Evolutionary conservation across 2,113 vertebrate genomes (phyloP).

Genomic region (Bothrops jararaca): DNA sequence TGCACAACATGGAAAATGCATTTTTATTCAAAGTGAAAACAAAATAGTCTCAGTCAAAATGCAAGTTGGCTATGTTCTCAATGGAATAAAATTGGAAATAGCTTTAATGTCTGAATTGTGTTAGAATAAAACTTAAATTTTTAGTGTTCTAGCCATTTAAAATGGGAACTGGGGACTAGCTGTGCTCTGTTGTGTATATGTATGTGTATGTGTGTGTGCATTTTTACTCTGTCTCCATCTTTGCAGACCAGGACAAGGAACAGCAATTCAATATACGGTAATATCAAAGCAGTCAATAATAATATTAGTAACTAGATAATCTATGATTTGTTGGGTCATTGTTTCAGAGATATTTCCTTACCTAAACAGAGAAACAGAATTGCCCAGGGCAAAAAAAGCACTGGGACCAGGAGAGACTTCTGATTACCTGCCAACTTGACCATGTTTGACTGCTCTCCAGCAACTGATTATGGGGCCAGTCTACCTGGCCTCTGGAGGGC

Average conservation of each 20-base stretch:
- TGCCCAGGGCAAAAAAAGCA: background rate
- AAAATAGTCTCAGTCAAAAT: background rate
- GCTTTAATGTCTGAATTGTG: background rate
- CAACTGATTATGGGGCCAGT: background rate
- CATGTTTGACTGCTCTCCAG: background rate
- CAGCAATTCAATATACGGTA: background rate
- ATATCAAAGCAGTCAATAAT: background rate
- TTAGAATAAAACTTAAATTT: background rate
- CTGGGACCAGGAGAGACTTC: background rate
- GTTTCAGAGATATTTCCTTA: background rate
- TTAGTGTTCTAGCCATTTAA: background rate
- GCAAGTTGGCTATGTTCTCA: background rate
- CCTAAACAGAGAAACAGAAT: background rate
- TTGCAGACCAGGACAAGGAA: background rate
- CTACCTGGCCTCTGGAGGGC: background rate
- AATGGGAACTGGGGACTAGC: background rate
- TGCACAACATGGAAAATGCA: background rate
- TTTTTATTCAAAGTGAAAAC: background rate
- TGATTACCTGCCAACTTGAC: background rate
- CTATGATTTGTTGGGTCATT: background rate
- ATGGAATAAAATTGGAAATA: background rate
- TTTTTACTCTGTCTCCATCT: background rate
- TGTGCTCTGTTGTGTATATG: background rate
- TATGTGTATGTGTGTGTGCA: background rate
- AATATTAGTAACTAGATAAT: background rate